Conservation (phyloP, 2,888 invertebrate species). For the Mimachlamys varia region DNA sequence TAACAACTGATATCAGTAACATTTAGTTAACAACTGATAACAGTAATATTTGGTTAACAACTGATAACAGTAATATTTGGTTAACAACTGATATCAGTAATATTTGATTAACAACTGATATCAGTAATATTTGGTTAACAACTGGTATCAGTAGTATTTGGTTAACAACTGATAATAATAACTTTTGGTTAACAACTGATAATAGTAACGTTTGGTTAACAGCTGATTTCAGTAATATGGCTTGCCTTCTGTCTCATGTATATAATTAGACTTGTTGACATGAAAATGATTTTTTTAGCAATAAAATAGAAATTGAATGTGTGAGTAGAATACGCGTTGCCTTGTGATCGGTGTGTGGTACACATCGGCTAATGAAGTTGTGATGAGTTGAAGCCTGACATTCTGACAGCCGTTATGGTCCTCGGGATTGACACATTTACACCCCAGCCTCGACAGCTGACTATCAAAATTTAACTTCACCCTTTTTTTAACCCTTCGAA, state of each 20-base stretch:
- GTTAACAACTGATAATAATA: too few species aligned
- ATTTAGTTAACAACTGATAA: too few species aligned
- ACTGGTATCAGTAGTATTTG: too few species aligned
- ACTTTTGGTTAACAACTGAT: too few species aligned
- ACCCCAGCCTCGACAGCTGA: conserved; percentile 7
- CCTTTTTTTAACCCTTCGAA: conserved; percentile 36
- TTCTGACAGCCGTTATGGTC: conserved; percentile 1
- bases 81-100: too few species aligned
- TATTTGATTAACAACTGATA: too few species aligned
- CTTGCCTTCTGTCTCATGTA: neutral
- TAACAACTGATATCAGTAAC: too few species aligned
- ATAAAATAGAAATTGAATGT: conserved; percentile 15
- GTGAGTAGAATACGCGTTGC: neutral
- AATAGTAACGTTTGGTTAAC: too few species aligned
- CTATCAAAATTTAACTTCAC: conserved; percentile 36
- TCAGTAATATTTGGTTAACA: too few species aligned
- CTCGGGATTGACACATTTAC: neutral
- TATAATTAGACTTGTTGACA: neutral
- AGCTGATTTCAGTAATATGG: too few species aligned
- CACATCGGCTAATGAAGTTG: neutral
- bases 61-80: too few species aligned
- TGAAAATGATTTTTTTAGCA: neutral
- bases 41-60: too few species aligned
- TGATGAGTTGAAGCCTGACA: neutral
- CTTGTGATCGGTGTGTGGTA: neutral